A percentile compares a stretch with the other conserved stretches of the same genome.
phyloP scores from a whole-genome alignment of 53 echinoderm and acorn worm species.

The Hippasteria phrygiana region DNA sequence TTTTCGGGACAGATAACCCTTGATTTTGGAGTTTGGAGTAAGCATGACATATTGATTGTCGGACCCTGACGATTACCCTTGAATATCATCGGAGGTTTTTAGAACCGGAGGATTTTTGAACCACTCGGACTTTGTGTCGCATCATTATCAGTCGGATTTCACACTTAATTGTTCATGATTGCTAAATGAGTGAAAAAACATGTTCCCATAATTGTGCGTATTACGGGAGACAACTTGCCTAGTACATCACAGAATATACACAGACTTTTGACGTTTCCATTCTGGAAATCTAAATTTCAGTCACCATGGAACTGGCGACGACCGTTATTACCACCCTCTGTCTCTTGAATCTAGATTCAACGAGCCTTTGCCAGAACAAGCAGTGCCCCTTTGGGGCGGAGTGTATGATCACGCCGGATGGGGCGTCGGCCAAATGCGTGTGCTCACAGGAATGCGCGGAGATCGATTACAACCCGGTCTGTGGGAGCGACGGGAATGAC shows the following conservation, averaged over 20 bases:
- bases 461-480: constrained; percentile 67
- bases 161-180: background rate
- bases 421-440: constrained; percentile 73
- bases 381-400: constrained; percentile 78
- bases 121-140: background rate
- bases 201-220: too few species aligned
- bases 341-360: constrained; percentile 73
- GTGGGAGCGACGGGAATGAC: constrained; percentile 84
- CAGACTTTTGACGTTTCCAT: background rate
- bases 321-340: constrained; percentile 66
- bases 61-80: too few species aligned
- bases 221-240: too few species aligned
- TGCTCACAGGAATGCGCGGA: constrained; percentile 79
- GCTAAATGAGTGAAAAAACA: background rate
- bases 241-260: background rate
- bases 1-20: background rate
- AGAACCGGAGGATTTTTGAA: background rate
- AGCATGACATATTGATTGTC: too few species aligned
- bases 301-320: constrained; percentile 37
- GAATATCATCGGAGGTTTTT: too few species aligned
- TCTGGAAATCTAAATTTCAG: background rate
- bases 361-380: constrained; percentile 71
- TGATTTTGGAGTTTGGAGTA: background rate
- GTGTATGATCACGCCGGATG: constrained; percentile 75
- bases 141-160: background rate